These are phyloP conservation scores for Drosophila tristis DNA, from an alignment of 1,140 invertebrate genomes.

Conservation along the genomic window DNA sequence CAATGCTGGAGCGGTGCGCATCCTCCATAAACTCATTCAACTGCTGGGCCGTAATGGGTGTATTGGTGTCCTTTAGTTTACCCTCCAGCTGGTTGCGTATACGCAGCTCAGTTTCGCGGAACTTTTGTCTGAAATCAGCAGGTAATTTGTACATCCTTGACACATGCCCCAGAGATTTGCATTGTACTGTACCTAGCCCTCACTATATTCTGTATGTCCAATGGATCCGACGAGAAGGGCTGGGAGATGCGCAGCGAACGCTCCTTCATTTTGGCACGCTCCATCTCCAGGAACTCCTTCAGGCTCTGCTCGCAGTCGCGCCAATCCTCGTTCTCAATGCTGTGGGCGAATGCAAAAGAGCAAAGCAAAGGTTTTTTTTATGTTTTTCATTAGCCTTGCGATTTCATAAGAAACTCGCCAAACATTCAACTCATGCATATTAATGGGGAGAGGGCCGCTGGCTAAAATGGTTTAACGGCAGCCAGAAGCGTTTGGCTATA, in stretches of 20 bases:
- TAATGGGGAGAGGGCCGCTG: conserved; percentile 30
- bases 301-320: conserved; percentile 78
- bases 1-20: conserved; percentile 24
- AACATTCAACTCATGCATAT: conserved; percentile 61
- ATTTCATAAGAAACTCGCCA: conserved; percentile 28
- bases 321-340: conserved; percentile 79
- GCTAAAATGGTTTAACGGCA: conserved; percentile 28
- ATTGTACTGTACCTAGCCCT: conserved; percentile 57
- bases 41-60: conserved; percentile 17
- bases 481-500: not conserved
- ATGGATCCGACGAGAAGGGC: conserved; percentile 73
- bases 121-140: conserved; percentile 62
- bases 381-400: conserved; percentile 35
- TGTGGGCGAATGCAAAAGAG: conserved; percentile 7
- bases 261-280: conserved; percentile 80
- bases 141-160: not conserved
- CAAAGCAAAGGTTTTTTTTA: conserved; percentile 22
- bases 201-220: conserved; percentile 77
- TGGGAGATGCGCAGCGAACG: conserved; percentile 63
- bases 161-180: not conserved
- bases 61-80: conserved; percentile 48
- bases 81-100: conserved; percentile 73
- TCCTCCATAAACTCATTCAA: conserved; percentile 49
- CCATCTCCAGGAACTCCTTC: conserved; percentile 77
- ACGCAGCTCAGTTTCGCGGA: conserved; percentile 77